Conservation (phyloP, 2,888 invertebrate genomes). For the Xylota sylvarum region DNA sequence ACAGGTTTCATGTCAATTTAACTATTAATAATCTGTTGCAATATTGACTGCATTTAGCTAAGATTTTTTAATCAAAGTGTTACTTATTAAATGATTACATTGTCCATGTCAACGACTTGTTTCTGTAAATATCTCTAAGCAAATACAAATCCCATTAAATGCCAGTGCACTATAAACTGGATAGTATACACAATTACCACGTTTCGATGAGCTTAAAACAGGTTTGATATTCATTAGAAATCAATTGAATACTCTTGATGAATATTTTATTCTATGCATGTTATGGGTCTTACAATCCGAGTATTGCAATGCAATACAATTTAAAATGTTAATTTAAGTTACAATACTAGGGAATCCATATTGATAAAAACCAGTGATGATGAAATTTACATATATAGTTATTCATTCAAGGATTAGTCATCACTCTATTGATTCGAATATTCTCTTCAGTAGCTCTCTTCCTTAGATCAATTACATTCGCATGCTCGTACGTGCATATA, state of each 20-base stretch:
- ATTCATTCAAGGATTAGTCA: background rate
- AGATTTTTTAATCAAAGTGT: background rate
- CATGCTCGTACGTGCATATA: no score
- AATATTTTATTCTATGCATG: background rate
- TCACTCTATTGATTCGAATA: background rate
- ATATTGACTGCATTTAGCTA: no score
- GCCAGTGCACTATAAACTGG: background rate
- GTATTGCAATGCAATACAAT: background rate
- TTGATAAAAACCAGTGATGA: background rate
- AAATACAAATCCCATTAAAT: background rate
- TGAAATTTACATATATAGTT: no score
- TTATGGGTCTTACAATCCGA: background rate
- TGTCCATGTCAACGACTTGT: slow-evolving; percentile 20
- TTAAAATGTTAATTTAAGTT: background rate
- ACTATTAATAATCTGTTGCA: no score
- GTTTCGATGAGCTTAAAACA: background rate
- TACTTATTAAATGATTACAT: background rate
- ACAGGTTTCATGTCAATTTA: no score
- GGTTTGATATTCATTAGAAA: slow-evolving; percentile 10
- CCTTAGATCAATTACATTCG: no score
- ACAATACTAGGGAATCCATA: background rate
- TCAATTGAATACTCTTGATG: slow-evolving; percentile 3
- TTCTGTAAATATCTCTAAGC: background rate
- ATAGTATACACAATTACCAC: background rate
- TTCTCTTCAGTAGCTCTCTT: background rate